Evolutionary conservation across 1,140 invertebrate genomes (phyloP).

Genomic region (Drosophila suzukii): DNA sequence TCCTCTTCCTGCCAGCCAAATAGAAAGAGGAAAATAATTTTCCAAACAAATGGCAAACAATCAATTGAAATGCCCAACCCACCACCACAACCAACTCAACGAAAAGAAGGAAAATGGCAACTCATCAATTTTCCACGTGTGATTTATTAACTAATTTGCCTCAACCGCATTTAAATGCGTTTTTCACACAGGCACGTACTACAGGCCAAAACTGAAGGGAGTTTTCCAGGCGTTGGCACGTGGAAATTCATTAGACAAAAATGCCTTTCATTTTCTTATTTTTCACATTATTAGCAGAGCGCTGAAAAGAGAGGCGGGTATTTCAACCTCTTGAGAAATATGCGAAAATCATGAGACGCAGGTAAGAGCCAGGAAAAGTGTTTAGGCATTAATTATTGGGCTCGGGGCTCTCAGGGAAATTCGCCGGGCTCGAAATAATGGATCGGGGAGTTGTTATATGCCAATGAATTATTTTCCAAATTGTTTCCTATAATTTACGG

Average conservation of each 20-base stretch:
- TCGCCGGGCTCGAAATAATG: constrained; percentile 28
- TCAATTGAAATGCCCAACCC: constrained; percentile 48
- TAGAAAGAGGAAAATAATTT: constrained; percentile 46
- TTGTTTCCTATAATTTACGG: constrained; percentile 19
- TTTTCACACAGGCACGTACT: constrained; percentile 65
- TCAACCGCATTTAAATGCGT: constrained; percentile 76
- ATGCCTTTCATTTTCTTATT: constrained; percentile 72
- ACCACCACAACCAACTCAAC: not conserved
- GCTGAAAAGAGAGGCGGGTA: not conserved
- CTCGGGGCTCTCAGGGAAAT: constrained; percentile 33
- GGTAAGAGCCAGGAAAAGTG: constrained; percentile 40
- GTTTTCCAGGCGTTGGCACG: constrained; percentile 30
- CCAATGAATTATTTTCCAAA: constrained; percentile 34
- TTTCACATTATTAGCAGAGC: constrained; percentile 70
- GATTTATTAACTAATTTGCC: constrained; percentile 83
- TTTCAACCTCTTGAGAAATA: constrained; percentile 51
- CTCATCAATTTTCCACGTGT: constrained; percentile 81
- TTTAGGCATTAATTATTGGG: constrained; percentile 66
- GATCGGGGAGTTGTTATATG: constrained; percentile 13
- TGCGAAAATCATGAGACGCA: constrained; percentile 57
- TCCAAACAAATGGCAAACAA: constrained; percentile 69
- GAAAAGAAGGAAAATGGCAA: constrained; percentile 53
- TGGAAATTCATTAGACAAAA: constrained; percentile 79
- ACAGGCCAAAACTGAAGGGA: constrained; percentile 8
- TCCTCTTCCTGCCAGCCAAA: constrained; percentile 13